Base-by-base conservation (phyloP, 2,113 vertebrate species). In the Uria lomvia region DNA sequence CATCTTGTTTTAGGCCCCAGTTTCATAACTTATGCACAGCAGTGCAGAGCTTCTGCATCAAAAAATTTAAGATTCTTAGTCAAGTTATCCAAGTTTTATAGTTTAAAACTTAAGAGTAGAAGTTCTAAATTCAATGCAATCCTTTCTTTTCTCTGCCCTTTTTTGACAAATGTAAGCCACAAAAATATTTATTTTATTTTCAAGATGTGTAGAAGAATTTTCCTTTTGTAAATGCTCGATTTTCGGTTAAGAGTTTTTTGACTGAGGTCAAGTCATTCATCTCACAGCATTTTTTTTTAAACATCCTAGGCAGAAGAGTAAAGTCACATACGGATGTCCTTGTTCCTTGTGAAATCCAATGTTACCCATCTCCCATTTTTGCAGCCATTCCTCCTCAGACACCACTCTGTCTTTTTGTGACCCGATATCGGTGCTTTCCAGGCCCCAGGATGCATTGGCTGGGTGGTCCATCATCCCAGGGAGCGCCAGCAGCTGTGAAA, bases 311-410 rank as follows among this genome's bases (percentile, higher is more conserved):
- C 12, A 86, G 53, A 56, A 72, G 14, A 52, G 21, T 6, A 5
- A 68, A 67, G 59, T n/a, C 73, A 97, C 97, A 82, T 98, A 99
- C 99, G 83, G 95, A 87, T 99, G 96, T 36, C 98, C 92, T 42
- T 96, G 42, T 1, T 97, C 94, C 70, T 98, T 97, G 92, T 99
- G 99, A 82, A 99, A 99, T 29, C 93, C 76, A 20, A 78, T 99
- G 15, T 91, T 96, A 4, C 56, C 94, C n/a, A 50, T 70, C 55
- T 98, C 92, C 99, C 99, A 99, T 42, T 97, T 98, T 4, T 97
- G 74, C 80, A 98, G 97, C 99, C 99, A 99, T 55, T 99, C 98
- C 40, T 96, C 94, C 30, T 98, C 79, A 2, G 96, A 94, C 95
- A 99, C 78, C 43, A 97, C 96, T 50, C 91, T 97, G 24, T 97